Conservation (phyloP, 2,113 vertebrate species). For the Merops nubicus region DNA sequence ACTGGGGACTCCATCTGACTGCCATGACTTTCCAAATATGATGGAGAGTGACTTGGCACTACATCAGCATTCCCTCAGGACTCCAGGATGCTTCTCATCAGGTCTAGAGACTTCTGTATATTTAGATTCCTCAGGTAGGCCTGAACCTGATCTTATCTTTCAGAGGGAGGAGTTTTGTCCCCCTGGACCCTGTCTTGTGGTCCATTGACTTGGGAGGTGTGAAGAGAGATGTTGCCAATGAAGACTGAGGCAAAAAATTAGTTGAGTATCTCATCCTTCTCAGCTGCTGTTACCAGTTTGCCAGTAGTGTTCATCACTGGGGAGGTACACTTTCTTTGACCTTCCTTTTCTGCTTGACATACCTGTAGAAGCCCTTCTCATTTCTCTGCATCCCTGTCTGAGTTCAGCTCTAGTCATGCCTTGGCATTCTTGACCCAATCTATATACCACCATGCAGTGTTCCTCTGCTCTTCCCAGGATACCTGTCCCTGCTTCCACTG, state of each 20-base stretch:
- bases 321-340: not conserved
- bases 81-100: not conserved
- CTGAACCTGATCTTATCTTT: not conserved
- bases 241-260: not conserved
- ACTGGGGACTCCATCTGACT: not conserved
- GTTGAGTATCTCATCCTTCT: not conserved
- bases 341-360: not conserved
- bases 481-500: not conserved
- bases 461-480: not conserved
- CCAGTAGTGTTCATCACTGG: not conserved
- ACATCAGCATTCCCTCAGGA: not conserved
- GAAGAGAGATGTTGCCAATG: not conserved
- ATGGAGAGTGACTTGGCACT: not conserved
- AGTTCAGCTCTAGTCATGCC: not conserved
- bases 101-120: not conserved
- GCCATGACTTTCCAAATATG: not conserved
- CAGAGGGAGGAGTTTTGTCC: not conserved
- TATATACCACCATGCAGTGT: too few relatives aligned
- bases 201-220: not conserved
- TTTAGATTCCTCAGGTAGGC: not conserved
- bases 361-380: not conserved
- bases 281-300: not conserved
- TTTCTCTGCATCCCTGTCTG: not conserved
- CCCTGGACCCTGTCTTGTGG: not conserved
- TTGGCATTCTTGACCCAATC: not conserved